Evolutionary conservation across 1,140 invertebrate species (phyloP), one percentile per base, ranked within the genome.

Genomic region (Drosophila neocordata): DNA sequence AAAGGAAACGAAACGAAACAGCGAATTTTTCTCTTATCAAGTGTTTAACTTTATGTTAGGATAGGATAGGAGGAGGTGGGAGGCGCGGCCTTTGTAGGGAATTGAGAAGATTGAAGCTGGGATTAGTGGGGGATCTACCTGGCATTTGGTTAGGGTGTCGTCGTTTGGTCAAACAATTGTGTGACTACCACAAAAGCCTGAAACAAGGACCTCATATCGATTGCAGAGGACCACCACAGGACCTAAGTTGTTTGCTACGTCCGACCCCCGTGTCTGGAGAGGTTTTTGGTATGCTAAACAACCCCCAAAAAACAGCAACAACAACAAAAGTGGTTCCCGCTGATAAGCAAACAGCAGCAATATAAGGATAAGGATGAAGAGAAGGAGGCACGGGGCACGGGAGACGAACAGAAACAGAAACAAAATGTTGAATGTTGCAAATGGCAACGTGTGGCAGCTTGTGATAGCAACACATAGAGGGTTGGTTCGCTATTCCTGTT

Each of bases 381-480:
- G 24, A 2, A 24, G 2, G 24, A 4, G 4, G 24, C 4, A 24
- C 24, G 24, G 24, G 27, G 27, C 1, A 31, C 27, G 27, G 5
- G 27, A 5, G 6, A 31, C 27, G 27, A 65, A 37, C 55, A 73
- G 53, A 57, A 67, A 51, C 62, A 59, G 41, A 58, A 77, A 82
- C 75, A 82, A 83, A 87, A 87, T 87, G 82, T 87, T 87, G 82
- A 85, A 76, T 69, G 73, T 76, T 77, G 73, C 65, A 74, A 88
- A 76, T 87, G 78, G 67, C 81, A 87, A 85, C 83, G 82, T 85
- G 82, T 85, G 82, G 82, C 82, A 87, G 82, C 82, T 82, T 85
- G 78, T 87, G 82, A 85, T 85, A 85, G 81, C 81, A 69, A 60
- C 57, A 35, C 44, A 61, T 20, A 59, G 73, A 35, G 65, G 73